phyloP scores from a whole-genome alignment of 2,888 invertebrate genomes.

The Athalia cordata region DNA sequence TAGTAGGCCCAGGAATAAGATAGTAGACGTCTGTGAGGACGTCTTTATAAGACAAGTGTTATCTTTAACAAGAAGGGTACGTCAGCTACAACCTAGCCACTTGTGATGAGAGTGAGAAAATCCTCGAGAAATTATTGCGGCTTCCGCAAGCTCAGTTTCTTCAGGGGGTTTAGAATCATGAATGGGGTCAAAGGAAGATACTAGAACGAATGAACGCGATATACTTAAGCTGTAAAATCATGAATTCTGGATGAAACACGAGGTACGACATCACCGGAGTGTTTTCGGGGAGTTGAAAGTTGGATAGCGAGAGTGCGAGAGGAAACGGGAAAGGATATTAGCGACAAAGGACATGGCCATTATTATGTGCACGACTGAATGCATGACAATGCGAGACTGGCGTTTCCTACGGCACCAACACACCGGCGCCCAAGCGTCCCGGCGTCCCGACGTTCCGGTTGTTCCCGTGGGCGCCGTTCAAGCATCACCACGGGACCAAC shows the following conservation, averaged over 20 bases:
- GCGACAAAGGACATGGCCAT: conserved; percentile 62
- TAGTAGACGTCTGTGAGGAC: not conserved
- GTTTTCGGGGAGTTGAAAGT: not conserved
- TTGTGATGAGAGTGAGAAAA: conserved; percentile 29
- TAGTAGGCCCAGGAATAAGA: not conserved
- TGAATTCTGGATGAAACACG: not conserved
- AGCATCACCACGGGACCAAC: conserved; percentile 61
- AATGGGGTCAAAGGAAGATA: too few species aligned
- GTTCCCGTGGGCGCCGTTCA: conserved; percentile 58
- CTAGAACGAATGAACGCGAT: too few species aligned
- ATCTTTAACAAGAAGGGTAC: conserved; percentile 15
- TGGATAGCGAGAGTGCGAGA: not conserved
- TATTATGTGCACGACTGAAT: conserved; percentile 62
- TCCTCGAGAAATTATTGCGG: not conserved
- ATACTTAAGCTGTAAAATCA: too few species aligned
- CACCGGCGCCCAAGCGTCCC: conserved; percentile 47
- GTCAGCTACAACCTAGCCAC: conserved; percentile 25
- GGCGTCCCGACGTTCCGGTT: conserved; percentile 52
- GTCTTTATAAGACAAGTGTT: conserved; percentile 33
- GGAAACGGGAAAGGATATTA: conserved; percentile 52
- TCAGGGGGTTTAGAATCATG: too few species aligned
- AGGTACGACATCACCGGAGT: not conserved
- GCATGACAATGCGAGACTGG: conserved; percentile 63
- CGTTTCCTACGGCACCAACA: conserved; percentile 18
- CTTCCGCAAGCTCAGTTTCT: too few species aligned